Evolutionary conservation across 2,797 vertebrate genomes (phyloP).

Genomic region (Aeoliscus strigatus): DNA sequence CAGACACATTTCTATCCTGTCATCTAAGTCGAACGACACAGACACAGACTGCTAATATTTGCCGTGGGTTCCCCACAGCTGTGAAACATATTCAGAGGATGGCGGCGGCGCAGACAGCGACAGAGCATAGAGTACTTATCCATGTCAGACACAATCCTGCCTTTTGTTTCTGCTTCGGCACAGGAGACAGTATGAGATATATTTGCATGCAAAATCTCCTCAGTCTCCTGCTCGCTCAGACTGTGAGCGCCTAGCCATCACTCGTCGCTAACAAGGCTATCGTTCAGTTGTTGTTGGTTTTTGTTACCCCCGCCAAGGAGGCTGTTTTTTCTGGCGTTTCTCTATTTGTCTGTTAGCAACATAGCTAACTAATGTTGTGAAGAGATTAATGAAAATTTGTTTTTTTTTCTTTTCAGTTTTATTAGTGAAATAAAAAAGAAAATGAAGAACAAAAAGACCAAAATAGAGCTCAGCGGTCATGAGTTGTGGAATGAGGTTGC

Average conservation of each 20-base stretch:
- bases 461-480: too few species aligned
- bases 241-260: too few species aligned
- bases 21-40: slow-evolving; percentile 39
- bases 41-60: slow-evolving; percentile 61
- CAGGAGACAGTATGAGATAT: slow-evolving; percentile 14
- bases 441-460: too few species aligned
- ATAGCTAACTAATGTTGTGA: too few species aligned
- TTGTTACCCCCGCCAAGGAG: too few species aligned
- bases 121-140: slow-evolving; percentile 28
- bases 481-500: too few species aligned
- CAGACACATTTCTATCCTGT: slow-evolving; percentile 28
- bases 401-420: too few species aligned
- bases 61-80: slow-evolving; percentile 48
- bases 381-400: too few species aligned
- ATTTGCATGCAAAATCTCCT: slow-evolving; percentile 61
- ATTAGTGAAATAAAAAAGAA: too few species aligned
- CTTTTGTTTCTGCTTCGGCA: slow-evolving; percentile 43
- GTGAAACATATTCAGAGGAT: slow-evolving; percentile 53
- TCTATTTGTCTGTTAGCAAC: too few species aligned
- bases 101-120: slow-evolving; percentile 24
- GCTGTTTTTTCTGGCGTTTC: too few species aligned
- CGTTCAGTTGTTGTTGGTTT: too few species aligned
- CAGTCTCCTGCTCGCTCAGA: slow-evolving; percentile 34
- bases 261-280: slow-evolving; percentile 11
- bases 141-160: slow-evolving; percentile 59